Evolutionary conservation across 2,797 vertebrate genomes (phyloP).

Genomic region (Rhinogobio ventralis): DNA sequence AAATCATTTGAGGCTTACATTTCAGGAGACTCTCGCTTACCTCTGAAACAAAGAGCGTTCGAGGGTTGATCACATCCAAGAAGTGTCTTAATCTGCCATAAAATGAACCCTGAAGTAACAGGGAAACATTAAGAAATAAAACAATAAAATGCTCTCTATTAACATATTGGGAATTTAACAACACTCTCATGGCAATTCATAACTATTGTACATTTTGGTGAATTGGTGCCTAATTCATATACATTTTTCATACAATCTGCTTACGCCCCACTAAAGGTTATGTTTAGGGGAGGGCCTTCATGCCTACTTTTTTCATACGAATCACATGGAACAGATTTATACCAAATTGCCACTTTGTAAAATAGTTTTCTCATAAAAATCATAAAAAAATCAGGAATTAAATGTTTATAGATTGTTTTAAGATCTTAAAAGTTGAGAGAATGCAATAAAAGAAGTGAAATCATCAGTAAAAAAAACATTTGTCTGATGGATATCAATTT

Average conservation of each 20-base stretch:
- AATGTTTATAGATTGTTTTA: not conserved
- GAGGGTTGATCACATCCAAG: slow-evolving; percentile 91
- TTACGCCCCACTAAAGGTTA: not conserved
- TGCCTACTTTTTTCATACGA: not conserved
- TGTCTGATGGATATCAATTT: not conserved
- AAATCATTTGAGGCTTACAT: not conserved
- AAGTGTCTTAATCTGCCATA: slow-evolving; percentile 89
- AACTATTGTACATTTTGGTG: not conserved
- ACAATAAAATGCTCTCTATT: not conserved
- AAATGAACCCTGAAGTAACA: slow-evolving; percentile 80
- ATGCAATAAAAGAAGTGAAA: not conserved
- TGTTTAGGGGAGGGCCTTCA: not conserved
- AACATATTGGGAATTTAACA: not conserved
- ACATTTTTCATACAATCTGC: not conserved
- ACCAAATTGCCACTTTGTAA: not conserved
- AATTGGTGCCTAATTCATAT: not conserved
- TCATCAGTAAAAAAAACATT: not conserved
- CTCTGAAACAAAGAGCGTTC: slow-evolving; percentile 90
- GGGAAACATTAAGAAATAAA: slow-evolving; percentile 26
- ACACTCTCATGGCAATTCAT: not conserved
- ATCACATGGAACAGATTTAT: not conserved
- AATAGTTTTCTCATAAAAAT: not conserved
- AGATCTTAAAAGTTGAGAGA: not conserved
- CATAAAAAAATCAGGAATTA: too few species aligned
- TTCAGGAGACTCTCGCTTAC: slow-evolving; percentile 67